Evolutionary conservation across 2,113 vertebrate genomes (phyloP).

Genomic region (Ibidorhyncha struthersii): DNA sequence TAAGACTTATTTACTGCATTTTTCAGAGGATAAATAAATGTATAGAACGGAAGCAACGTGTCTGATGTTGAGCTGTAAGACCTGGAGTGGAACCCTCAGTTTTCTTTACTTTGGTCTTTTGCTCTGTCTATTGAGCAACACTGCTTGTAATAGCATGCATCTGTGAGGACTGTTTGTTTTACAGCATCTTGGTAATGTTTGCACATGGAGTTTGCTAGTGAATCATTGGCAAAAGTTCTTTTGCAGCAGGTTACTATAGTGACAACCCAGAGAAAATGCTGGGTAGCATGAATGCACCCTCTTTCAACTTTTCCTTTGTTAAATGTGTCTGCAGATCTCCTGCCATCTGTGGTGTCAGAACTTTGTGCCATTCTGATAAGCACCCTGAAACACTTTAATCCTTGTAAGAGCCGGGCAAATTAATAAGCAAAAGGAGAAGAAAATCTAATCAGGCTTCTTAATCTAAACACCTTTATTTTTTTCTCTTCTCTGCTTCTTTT

Average conservation of each 20-base stretch:
- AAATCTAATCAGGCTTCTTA: neutral
- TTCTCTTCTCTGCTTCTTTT: neutral
- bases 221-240: slow-evolving; percentile 34
- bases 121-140: neutral
- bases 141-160: neutral
- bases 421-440: neutral
- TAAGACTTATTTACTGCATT: neutral
- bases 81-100: neutral
- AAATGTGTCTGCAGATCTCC: neutral
- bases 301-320: slow-evolving; percentile 16
- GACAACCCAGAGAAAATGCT: neutral
- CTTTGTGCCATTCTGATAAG: neutral
- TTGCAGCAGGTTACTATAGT: slow-evolving; percentile 41
- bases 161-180: neutral
- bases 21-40: neutral
- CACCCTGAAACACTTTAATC: neutral
- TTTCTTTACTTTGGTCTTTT: neutral
- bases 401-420: neutral
- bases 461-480: neutral
- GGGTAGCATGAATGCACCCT: neutral
- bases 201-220: slow-evolving; percentile 1
- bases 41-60: neutral
- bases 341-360: neutral
- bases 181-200: neutral
- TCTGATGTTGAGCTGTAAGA: neutral